Evolutionary conservation across 2,113 vertebrate genomes (phyloP), one percentile per base, ranked within the genome.

Genomic region (Eublepharis macularius): DNA sequence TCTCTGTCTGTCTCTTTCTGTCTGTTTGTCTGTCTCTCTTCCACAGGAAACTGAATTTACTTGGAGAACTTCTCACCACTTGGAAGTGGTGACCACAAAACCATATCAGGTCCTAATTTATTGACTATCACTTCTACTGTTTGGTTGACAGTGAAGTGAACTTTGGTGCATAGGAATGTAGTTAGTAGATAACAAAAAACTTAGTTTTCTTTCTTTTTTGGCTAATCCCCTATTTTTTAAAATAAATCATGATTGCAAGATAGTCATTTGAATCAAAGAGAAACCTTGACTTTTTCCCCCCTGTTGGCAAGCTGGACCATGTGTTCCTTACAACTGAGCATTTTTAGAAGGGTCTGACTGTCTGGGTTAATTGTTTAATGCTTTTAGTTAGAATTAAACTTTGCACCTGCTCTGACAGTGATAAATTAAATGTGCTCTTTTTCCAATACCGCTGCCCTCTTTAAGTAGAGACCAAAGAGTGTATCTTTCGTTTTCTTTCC

Each of bases 331-430:
- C 95, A 96, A 95, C 96, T 92, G 94, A 96, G 94, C 94, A 5
- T 96, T 97, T 97, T 96, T 94, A 93, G 84, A 96, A 96, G 96
- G 92, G 96, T 95, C 96, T 95, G 94, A 96, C 96, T 96, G 96
- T 96, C 96, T 96, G 96, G 96, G 95, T 96, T 97, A 97, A 97
- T 97, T 97, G 97, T 97, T 97, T 97, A 97, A 97, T 97, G 96
- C 96, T 97, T 97, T 97, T 97, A 97, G 96, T 97, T 97, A 97
- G 96, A 97, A 97, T 97, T 97, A 97, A 97, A 97, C 96, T 97
- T 96, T 97, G 96, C 96, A 97, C 97, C 97, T 97, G 96, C 95
- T 96, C 95, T 96, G 97, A 97, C 97, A 97, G 96, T 97, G 97
- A 97, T 97, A 96, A 97, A 97, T 97, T 97, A 96, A 96, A 96